These are phyloP conservation scores for Lepidonotus clava DNA, from an alignment of 2,888 invertebrate genomes.

Conservation along the genomic window DNA sequence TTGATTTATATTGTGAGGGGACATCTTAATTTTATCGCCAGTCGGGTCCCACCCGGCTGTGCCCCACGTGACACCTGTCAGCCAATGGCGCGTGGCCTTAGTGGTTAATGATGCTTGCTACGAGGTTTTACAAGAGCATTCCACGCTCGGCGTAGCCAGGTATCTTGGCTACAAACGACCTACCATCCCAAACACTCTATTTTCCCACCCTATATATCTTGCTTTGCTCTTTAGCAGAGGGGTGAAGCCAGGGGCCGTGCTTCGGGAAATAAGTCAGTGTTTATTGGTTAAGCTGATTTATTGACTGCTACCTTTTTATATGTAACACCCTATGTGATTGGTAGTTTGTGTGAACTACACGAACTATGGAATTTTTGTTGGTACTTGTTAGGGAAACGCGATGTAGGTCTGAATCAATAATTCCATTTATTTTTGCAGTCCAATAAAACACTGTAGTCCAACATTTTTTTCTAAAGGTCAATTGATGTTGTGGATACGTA, in stretches of 20 bases:
- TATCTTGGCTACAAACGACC: slow-evolving; percentile 33
- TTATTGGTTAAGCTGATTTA: slow-evolving; percentile 34
- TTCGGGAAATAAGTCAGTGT: slow-evolving; percentile 41
- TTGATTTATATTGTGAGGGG: too few species aligned
- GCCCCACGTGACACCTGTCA: slow-evolving; percentile 28
- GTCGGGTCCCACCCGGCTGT: not conserved
- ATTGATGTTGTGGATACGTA: too few species aligned
- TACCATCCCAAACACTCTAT: slow-evolving; percentile 41
- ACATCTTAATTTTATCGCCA: slow-evolving; percentile 34
- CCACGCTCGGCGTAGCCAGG: slow-evolving; percentile 12
- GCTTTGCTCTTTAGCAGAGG: slow-evolving; percentile 9
- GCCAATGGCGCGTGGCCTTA: slow-evolving; percentile 48
- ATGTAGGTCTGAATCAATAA: slow-evolving; percentile 37
- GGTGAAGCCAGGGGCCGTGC: slow-evolving; percentile 5
- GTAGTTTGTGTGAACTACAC: slow-evolving; percentile 21
- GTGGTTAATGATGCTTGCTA: slow-evolving; percentile 30
- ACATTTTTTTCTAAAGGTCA: too few species aligned
- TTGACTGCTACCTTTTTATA: not conserved
- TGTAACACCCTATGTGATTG: not conserved
- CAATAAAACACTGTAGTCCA: too few species aligned
- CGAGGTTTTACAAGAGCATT: slow-evolving; percentile 33
- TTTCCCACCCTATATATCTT: slow-evolving; percentile 50
- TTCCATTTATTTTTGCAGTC: slow-evolving; percentile 4
- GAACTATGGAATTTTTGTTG: not conserved
- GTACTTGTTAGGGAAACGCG: not conserved